Evolutionary conservation across 2,888 invertebrate species (phyloP).

Genomic region (Endomychus coccineus): DNA sequence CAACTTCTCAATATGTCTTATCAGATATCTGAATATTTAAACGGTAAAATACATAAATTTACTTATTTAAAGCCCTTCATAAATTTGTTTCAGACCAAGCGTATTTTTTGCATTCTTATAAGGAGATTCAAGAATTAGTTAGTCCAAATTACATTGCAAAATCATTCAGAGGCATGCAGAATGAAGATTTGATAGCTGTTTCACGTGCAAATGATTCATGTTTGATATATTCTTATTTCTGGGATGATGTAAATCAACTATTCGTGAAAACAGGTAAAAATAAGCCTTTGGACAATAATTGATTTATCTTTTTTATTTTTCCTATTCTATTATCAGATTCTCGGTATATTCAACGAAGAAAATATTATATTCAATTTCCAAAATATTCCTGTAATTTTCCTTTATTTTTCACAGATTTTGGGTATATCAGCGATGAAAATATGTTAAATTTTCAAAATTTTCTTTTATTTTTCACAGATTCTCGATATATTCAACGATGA

Average conservation of each 20-base stretch:
- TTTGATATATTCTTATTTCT: conserved; percentile 12
- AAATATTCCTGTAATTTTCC: no score
- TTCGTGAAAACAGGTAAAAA: conserved; percentile 12
- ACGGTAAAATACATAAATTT: conserved; percentile 27
- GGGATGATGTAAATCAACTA: conserved; percentile 12
- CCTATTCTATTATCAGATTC: no score
- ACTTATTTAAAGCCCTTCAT: conserved; percentile 7
- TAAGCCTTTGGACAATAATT: background rate
- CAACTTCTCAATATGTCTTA: conserved; percentile 30
- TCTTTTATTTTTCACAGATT: no score
- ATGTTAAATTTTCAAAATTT: no score
- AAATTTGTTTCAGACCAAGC: conserved; percentile 33
- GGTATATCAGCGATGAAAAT: conserved; percentile 5
- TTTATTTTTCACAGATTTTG: no score
- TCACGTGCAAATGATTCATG: conserved; percentile 10
- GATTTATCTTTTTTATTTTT: no score
- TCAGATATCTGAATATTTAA: conserved; percentile 33
- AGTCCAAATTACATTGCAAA: conserved; percentile 6
- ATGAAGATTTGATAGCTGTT: conserved; percentile 11
- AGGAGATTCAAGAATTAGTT: conserved; percentile 25
- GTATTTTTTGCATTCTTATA: conserved; percentile 29
- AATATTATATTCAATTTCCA: no score
- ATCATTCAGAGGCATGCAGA: conserved; percentile 9
- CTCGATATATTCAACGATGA: no score
- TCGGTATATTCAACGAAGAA: no score